Conservation (phyloP, 2,888 invertebrate species). For the Polydrusus pterygomalis region DNA sequence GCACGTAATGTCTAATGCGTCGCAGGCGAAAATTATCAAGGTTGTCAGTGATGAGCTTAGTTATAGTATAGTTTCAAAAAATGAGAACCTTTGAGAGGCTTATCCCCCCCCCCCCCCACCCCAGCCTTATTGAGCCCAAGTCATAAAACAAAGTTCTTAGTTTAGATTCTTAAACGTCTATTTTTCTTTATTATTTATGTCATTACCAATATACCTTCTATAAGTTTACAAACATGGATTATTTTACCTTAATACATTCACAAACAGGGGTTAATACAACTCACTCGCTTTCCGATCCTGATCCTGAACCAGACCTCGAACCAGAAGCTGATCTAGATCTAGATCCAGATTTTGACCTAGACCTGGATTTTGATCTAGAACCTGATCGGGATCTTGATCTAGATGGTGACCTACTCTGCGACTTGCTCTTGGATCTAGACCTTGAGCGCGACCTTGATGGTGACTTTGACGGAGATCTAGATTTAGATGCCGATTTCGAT, state of each 20-base stretch:
- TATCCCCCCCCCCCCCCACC: no score
- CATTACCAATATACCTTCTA: not conserved
- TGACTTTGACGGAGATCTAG: conserved; percentile 41
- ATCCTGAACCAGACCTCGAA: conserved; percentile 60
- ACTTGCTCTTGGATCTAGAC: conserved; percentile 65
- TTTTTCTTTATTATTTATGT: not conserved
- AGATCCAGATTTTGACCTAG: conserved; percentile 62
- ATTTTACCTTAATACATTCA: not conserved
- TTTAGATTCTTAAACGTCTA: not conserved
- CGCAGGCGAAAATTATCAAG: no score
- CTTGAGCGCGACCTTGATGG: conserved; percentile 69
- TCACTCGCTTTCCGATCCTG: conserved; percentile 62
- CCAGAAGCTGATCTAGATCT: conserved; percentile 63
- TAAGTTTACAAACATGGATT: no score
- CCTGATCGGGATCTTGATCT: conserved; percentile 68
- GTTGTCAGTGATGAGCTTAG: no score
- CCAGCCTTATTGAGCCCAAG: not conserved
- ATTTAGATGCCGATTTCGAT: conserved; percentile 51
- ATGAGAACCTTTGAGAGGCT: no score
- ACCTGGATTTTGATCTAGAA: conserved; percentile 59
- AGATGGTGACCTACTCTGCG: conserved; percentile 68
- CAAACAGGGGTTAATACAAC: not conserved
- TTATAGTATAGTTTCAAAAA: no score
- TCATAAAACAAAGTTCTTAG: not conserved
- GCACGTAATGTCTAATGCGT: no score